Percentiles rank a stretch among this genome's conserved stretches.
Conservation (phyloP, 2,797 vertebrate genomes). For the Ptychobarbus kaznakovi region DNA sequence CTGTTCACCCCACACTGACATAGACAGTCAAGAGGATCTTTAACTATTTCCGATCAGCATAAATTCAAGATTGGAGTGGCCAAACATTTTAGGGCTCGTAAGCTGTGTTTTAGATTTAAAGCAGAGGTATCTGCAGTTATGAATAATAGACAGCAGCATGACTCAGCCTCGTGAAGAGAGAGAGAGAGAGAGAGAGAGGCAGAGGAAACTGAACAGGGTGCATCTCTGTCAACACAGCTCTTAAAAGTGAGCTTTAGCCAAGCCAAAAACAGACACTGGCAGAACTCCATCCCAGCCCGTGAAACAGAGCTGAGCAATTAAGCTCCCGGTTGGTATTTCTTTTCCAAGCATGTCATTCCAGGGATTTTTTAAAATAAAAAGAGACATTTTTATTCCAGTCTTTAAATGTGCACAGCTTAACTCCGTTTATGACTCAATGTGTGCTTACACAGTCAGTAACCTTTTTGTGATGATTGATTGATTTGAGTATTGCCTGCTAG, state of each 20-base stretch:
- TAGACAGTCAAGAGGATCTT: constrained; percentile 23
- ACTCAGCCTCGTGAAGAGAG: constrained; percentile 46
- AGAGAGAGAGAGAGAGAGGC: constrained; percentile 32
- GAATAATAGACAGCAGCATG: constrained; percentile 60
- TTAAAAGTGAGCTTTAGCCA: constrained; percentile 49
- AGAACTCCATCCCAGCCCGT: constrained; percentile 45
- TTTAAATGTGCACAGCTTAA: constrained; percentile 53
- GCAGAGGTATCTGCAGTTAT: constrained; percentile 54
- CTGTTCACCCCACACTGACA: neutral
- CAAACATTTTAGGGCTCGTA: constrained; percentile 31
- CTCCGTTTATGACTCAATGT: constrained; percentile 31
- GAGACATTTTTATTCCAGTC: constrained; percentile 29
- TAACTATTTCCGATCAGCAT: constrained; percentile 31
- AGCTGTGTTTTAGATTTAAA: constrained; percentile 53
- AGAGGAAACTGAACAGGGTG: constrained; percentile 47
- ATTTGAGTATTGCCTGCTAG: constrained; percentile 39
- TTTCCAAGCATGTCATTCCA: constrained; percentile 1
- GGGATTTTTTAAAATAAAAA: constrained; percentile 25
- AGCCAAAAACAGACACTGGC: constrained; percentile 44
- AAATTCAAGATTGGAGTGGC: constrained; percentile 13
- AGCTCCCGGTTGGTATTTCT: constrained; percentile 29
- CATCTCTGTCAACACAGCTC: constrained; percentile 37
- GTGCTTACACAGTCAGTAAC: constrained; percentile 27
- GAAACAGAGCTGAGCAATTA: constrained; percentile 54
- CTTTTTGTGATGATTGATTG: constrained; percentile 40